Evolutionary conservation across 1,140 invertebrate species (phyloP).

Genomic region (Maconellicoccus hirsutus): DNA sequence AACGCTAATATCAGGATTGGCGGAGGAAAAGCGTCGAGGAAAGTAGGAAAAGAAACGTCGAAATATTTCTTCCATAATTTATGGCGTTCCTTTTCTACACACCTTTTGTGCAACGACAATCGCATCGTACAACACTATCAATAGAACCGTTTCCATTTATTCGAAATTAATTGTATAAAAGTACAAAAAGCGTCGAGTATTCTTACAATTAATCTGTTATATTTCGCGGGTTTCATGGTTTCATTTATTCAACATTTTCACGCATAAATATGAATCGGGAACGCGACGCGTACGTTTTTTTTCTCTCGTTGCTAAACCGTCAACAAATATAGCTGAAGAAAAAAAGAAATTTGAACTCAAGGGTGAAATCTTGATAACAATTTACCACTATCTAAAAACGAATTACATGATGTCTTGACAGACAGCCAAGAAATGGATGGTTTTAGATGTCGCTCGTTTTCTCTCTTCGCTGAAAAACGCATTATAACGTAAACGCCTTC

Average conservation of each 20-base stretch:
- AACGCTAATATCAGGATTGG: too few species aligned
- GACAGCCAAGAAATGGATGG: conserved; percentile 7
- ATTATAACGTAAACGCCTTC: conserved; percentile 8
- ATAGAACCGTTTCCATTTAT: not conserved
- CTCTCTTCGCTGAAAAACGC: not conserved
- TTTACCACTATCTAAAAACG: not conserved
- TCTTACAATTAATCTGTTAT: conserved; percentile 6
- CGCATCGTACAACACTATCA: not conserved
- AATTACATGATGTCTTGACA: conserved; percentile 5
- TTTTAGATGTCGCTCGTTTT: not conserved
- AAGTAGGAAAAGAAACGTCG: not conserved
- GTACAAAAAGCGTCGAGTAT: not conserved
- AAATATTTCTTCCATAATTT: not conserved
- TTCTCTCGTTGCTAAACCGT: not conserved
- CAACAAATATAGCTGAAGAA: not conserved
- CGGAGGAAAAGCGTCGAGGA: too few species aligned
- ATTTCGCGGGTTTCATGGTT: not conserved
- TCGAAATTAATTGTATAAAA: conserved; percentile 6
- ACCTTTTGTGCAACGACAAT: not conserved
- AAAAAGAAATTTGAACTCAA: conserved; percentile 1
- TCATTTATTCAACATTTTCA: not conserved
- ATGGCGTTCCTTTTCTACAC: not conserved
- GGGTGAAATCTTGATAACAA: conserved; percentile 3
- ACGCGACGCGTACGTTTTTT: not conserved
- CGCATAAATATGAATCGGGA: not conserved